A percentile compares a stretch with the other conserved stretches of the same genome.
Evolutionary conservation across 2,888 invertebrate species (phyloP).

Genomic region (Phorcus lineatus): DNA sequence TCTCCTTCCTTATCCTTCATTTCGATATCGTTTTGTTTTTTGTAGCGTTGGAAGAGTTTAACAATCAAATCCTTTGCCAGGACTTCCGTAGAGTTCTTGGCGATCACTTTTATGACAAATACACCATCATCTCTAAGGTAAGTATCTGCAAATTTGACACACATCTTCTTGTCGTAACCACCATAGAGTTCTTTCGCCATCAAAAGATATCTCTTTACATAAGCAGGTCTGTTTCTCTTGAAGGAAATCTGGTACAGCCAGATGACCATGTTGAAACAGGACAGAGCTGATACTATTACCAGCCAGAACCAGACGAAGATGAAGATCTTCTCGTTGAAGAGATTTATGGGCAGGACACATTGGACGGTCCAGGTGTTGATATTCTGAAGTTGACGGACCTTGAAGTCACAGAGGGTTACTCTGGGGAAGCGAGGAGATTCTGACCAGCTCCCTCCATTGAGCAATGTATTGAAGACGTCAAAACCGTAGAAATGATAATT

Average conservation of each 20-base stretch:
- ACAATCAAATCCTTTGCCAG: too few species aligned
- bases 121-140: conserved; percentile 52
- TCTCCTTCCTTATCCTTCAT: too few species aligned
- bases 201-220: conserved; percentile 64
- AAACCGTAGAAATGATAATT: conserved; percentile 68
- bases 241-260: conserved; percentile 62
- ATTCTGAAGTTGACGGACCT: conserved; percentile 66
- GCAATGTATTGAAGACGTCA: conserved; percentile 49
- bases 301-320: conserved; percentile 72
- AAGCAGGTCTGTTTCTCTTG: conserved; percentile 57
- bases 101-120: conserved; percentile 49
- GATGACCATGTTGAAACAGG: conserved; percentile 53
- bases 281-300: conserved; percentile 56
- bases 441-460: conserved; percentile 43
- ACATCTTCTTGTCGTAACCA: conserved; percentile 47
- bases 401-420: conserved; percentile 68
- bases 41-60: too few species aligned
- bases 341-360: conserved; percentile 68
- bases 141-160: conserved; percentile 47
- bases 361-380: conserved; percentile 68
- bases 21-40: too few species aligned
- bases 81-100: conserved; percentile 47
- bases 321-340: conserved; percentile 71
- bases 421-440: conserved; percentile 65
- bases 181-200: conserved; percentile 43